These are phyloP conservation scores for Empis stercorea DNA, from an alignment of 2,888 invertebrate genomes.

Conservation along the genomic window DNA sequence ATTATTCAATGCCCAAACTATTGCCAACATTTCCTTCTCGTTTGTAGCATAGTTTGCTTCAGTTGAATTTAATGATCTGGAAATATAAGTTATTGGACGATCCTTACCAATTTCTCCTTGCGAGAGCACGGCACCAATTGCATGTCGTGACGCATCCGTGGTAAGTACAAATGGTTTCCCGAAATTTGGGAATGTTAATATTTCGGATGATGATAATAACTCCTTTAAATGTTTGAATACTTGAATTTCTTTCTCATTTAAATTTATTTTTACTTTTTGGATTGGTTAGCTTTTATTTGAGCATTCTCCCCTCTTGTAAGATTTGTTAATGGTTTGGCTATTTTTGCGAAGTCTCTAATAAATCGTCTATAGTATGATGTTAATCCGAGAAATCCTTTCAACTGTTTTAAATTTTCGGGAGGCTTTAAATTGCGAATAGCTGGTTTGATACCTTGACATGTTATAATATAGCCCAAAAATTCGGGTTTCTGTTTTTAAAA, in stretches of 20 bases:
- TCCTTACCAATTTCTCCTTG: not conserved
- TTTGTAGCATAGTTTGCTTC: slow-evolving; percentile 7
- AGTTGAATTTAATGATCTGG: not conserved
- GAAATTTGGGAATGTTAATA: slow-evolving; percentile 4
- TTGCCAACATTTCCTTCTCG: slow-evolving; percentile 2
- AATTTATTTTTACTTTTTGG: not conserved
- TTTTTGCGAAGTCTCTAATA: not conserved
- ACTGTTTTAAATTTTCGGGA: slow-evolving; percentile 4
- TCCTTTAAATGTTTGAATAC: slow-evolving; percentile 1
- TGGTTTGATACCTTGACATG: not conserved
- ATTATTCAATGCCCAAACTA: slow-evolving; percentile 6
- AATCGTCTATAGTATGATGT: not conserved
- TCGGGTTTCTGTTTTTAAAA: not conserved
- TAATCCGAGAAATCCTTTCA: slow-evolving; percentile 6
- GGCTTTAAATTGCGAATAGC: slow-evolving; percentile 3
- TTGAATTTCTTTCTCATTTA: not conserved
- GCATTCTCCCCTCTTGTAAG: not conserved
- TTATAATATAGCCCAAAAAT: not conserved
- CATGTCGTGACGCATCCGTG: slow-evolving; percentile 2
- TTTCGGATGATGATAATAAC: not conserved
- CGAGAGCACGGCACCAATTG: slow-evolving; percentile 1
- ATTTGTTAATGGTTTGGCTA: not conserved
- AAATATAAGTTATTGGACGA: not conserved
- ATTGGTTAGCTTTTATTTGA: not conserved
- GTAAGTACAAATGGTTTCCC: slow-evolving; percentile 1